These are phyloP conservation scores for Odontocolon sp. DNA, from an alignment of 2,888 invertebrate species.

Conservation along the genomic window DNA sequence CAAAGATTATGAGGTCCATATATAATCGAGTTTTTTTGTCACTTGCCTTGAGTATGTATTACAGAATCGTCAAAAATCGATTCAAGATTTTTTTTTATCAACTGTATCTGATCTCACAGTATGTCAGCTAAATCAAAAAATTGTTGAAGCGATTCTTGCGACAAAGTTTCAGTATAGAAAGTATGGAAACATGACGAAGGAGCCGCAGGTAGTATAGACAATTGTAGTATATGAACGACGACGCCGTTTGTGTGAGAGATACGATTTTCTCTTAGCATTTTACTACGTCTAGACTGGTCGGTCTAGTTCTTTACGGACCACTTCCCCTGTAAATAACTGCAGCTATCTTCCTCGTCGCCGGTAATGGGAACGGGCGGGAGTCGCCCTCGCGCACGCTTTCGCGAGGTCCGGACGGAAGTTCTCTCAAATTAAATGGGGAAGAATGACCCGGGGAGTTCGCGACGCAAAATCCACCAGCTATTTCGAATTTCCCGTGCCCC, in stretches of 20 bases:
- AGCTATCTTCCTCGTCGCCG: constrained; percentile 54
- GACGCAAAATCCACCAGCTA: constrained; percentile 32
- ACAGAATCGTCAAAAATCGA: no score
- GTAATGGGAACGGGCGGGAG: constrained; percentile 44
- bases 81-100: no score
- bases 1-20: no score
- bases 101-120: no score
- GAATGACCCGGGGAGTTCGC: constrained; percentile 38
- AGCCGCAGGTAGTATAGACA: no score
- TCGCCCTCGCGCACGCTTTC: constrained; percentile 25
- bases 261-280: constrained; percentile 59
- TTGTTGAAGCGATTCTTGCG: no score
- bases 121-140: no score
- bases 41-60: no score
- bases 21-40: no score
- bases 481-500: constrained; percentile 17
- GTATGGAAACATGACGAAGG: no score
- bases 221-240: no score
- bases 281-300: constrained; percentile 65
- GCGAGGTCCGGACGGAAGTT: constrained; percentile 37
- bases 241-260: constrained; percentile 38
- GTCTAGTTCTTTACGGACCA: constrained; percentile 65
- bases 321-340: constrained; percentile 64
- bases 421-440: constrained; percentile 58
- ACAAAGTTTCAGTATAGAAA: no score